A percentile compares a stretch with the other conserved stretches of the same genome.
phyloP scores from a whole-genome alignment of 2,888 invertebrate species.

The Peribatodes rhomboidaria region DNA sequence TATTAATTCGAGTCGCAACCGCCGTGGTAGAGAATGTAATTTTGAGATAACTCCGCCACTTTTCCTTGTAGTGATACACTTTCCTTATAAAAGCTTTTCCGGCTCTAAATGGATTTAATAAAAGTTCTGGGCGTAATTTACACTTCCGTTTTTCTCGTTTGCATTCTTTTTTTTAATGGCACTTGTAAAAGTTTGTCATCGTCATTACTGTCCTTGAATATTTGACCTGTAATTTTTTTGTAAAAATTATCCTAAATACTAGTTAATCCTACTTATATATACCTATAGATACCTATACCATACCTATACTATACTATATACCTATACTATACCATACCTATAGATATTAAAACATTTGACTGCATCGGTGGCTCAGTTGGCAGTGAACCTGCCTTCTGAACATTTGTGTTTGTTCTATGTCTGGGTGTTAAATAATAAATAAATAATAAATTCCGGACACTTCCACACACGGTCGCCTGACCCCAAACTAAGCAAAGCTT shows the following conservation, averaged over 20 bases:
- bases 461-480: no score
- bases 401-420: no score
- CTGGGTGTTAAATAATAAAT: no score
- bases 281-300: no score
- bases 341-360: no score
- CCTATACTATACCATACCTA: no score
- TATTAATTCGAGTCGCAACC: conserved; percentile 12
- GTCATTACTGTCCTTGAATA: not conserved
- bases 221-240: not conserved
- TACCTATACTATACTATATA: no score
- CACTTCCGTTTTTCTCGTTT: conserved; percentile 16
- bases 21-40: conserved; percentile 14
- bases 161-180: conserved; percentile 14
- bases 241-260: not conserved
- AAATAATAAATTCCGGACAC: no score
- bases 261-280: no score
- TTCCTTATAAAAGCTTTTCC: conserved; percentile 23
- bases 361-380: no score
- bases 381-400: no score
- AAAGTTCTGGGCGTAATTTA: conserved; percentile 19
- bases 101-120: conserved; percentile 19
- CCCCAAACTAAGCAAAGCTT: no score
- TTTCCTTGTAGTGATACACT: conserved; percentile 21
- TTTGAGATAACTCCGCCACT: conserved; percentile 13
- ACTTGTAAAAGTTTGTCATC: not conserved